These are phyloP conservation scores for Melipona beecheii DNA, from an alignment of 2,888 invertebrate genomes.

Conservation along the genomic window DNA sequence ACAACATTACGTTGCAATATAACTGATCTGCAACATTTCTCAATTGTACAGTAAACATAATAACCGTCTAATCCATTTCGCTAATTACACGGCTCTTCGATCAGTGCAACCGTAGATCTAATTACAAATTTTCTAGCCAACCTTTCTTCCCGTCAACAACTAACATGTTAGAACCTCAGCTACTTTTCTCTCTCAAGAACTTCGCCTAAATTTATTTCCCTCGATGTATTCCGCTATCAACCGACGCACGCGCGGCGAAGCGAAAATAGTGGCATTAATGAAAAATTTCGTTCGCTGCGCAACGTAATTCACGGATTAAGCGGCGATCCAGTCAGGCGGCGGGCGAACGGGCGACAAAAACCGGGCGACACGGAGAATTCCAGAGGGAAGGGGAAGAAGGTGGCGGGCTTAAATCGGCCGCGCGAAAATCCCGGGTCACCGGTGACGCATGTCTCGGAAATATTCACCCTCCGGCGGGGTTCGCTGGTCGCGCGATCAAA, in stretches of 20 bases:
- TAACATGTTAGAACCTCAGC: too few species aligned
- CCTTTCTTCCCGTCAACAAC: too few species aligned
- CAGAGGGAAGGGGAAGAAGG: not conserved
- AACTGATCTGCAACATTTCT: too few species aligned
- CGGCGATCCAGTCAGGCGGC: constrained; percentile 1
- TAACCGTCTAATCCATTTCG: not conserved
- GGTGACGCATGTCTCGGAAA: constrained; percentile 43
- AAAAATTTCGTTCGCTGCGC: not conserved
- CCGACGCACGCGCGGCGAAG: too few species aligned
- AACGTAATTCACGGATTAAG: constrained; percentile 40
- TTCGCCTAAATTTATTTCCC: too few species aligned
- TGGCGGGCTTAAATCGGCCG: constrained; percentile 27
- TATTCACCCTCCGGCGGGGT: constrained; percentile 29
- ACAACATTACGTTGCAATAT: too few species aligned
- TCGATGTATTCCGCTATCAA: too few species aligned
- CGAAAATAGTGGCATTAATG: not conserved
- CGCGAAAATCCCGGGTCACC: constrained; percentile 32
- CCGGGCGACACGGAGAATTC: not conserved
- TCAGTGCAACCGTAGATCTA: not conserved
- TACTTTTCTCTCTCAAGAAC: too few species aligned
- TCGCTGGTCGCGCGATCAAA: constrained; percentile 6
- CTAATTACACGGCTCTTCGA: not conserved
- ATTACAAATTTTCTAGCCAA: too few species aligned
- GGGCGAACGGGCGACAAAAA: not conserved
- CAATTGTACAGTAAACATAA: too few species aligned